phyloP scores from a whole-genome alignment of 2,113 vertebrate genomes.

The Calyptommatus sinebrachiatus region DNA sequence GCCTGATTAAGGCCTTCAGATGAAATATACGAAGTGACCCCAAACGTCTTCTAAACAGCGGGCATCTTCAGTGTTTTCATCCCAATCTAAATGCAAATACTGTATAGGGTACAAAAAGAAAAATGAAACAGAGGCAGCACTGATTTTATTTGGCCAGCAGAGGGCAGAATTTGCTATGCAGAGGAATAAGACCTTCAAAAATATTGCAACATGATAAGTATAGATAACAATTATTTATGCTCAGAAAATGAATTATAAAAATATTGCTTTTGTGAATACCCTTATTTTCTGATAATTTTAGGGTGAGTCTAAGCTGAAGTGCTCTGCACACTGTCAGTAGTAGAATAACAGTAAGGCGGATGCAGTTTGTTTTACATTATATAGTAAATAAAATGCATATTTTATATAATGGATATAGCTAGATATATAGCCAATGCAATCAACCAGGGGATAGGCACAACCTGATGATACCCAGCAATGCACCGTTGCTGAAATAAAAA shows the following conservation, averaged over 20 bases:
- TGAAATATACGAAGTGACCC: slow-evolving; percentile 12
- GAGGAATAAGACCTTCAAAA: slow-evolving; percentile 20
- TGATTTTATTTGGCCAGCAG: slow-evolving; percentile 62
- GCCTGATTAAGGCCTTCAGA: neutral
- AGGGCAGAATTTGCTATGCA: slow-evolving; percentile 71
- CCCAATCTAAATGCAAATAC: neutral
- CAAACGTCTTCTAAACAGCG: slow-evolving; percentile 3
- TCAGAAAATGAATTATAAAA: neutral
- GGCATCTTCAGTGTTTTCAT: neutral
- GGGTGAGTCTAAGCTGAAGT: neutral
- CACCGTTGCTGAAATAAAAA: no score
- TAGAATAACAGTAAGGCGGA: no score
- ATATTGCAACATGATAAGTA: slow-evolving; percentile 1
- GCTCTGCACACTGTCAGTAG: neutral
- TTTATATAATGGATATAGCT: no score
- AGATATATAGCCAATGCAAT: neutral
- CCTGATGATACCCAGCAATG: neutral
- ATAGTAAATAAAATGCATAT: no score
- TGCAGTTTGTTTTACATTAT: neutral
- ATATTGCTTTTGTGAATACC: neutral
- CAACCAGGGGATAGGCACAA: neutral
- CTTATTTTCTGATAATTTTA: neutral
- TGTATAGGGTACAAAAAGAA: neutral
- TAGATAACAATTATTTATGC: neutral
- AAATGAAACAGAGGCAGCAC: neutral